Percentiles rank a stretch among this genome's conserved stretches.
These are phyloP conservation scores for Aleiodes sp. DNA, from an alignment of 1,140 invertebrate species.

Conservation along the genomic window DNA sequence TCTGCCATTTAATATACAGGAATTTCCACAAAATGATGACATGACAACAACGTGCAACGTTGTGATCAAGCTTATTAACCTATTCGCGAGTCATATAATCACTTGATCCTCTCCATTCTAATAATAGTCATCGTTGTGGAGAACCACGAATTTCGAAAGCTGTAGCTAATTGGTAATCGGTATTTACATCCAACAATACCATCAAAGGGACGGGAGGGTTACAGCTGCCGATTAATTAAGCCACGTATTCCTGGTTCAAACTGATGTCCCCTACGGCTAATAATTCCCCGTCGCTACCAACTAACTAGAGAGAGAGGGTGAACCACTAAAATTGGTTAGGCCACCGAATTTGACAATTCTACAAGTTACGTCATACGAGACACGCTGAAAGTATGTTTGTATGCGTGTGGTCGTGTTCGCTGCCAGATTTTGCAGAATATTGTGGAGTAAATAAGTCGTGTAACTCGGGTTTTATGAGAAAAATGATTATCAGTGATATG, in stretches of 20 bases:
- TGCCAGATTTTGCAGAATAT: not conserved
- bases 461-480: no score
- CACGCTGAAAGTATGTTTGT: not conserved
- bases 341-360: constrained; percentile 28
- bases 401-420: not conserved
- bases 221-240: constrained; percentile 52
- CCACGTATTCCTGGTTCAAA: constrained; percentile 48
- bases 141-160: constrained; percentile 42
- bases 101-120: constrained; percentile 7
- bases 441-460: no score
- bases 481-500: no score
- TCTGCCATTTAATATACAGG: no score
- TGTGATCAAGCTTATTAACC: not conserved
- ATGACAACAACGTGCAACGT: no score
- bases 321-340: constrained; percentile 30
- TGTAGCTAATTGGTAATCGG: constrained; percentile 48
- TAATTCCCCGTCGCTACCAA: constrained; percentile 43
- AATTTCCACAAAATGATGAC: not conserved
- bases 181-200: constrained; percentile 43
- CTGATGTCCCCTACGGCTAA: constrained; percentile 48
- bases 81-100: not conserved
- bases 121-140: not conserved
- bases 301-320: not conserved
- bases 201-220: constrained; percentile 22
- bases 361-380: not conserved